A percentile compares a stretch with the other conserved stretches of the same genome.
These are phyloP conservation scores for Dasyurus viverrinus DNA, from an alignment of 2,113 vertebrate species.

Conservation along the genomic window DNA sequence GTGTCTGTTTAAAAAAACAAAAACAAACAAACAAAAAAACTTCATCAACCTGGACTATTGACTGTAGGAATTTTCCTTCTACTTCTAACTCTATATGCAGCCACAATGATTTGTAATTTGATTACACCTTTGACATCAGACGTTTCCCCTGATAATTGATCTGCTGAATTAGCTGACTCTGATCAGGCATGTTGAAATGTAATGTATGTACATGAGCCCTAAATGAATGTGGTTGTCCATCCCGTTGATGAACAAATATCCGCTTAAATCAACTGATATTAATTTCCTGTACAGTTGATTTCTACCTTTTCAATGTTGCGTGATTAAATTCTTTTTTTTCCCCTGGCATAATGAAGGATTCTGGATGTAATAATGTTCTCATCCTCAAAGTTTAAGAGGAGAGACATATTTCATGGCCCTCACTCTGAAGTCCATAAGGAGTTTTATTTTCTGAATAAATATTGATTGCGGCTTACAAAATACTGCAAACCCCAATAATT, in stretches of 20 bases:
- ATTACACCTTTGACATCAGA: slow-evolving; percentile 47
- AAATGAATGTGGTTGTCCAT: slow-evolving; percentile 57
- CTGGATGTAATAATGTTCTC: slow-evolving; percentile 47
- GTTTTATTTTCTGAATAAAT: slow-evolving; percentile 80
- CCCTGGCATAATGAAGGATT: slow-evolving; percentile 39
- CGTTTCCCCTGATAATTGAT: slow-evolving; percentile 49
- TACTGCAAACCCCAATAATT: slow-evolving; percentile 76
- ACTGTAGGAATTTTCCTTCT: slow-evolving; percentile 52
- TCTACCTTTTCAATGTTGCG: slow-evolving; percentile 29
- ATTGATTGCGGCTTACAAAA: slow-evolving; percentile 77
- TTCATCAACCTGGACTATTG: slow-evolving; percentile 16
- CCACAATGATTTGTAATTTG: slow-evolving; percentile 43
- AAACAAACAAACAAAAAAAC: too few species aligned
- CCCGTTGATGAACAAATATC: slow-evolving; percentile 56
- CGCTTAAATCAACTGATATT: slow-evolving; percentile 67
- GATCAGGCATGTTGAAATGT: slow-evolving; percentile 14
- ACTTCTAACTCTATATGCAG: slow-evolving; percentile 26
- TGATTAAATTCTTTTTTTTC: slow-evolving; percentile 62
- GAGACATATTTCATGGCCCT: slow-evolving; percentile 72
- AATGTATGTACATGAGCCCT: slow-evolving; percentile 9
- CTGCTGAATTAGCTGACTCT: slow-evolving; percentile 57
- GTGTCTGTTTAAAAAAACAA: not conserved
- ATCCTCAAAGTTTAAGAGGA: slow-evolving; percentile 68
- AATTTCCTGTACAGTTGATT: slow-evolving; percentile 53
- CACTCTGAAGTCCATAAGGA: slow-evolving; percentile 65